These are phyloP conservation scores for Dorcus hopei DNA, from an alignment of 2,888 invertebrate species.

Conservation along the genomic window DNA sequence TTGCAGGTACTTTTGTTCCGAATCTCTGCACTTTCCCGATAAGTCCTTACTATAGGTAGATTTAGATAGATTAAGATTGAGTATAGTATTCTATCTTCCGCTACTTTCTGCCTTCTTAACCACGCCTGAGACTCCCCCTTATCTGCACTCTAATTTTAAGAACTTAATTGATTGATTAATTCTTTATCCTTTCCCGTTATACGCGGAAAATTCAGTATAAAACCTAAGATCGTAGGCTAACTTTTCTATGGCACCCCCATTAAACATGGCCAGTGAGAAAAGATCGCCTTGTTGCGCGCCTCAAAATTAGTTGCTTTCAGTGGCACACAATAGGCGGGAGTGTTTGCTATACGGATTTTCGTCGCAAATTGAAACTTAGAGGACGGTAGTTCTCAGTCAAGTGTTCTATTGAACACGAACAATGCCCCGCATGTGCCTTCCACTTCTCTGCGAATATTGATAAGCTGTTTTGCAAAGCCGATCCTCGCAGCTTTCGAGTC, in stretches of 20 bases:
- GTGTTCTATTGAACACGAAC: slow-evolving; percentile 37
- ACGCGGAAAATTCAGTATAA: too few relatives aligned
- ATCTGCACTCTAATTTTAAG: slow-evolving; percentile 20
- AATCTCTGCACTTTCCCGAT: slow-evolving; percentile 41
- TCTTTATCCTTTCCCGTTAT: neutral
- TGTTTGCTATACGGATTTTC: slow-evolving; percentile 34
- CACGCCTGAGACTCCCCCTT: slow-evolving; percentile 19
- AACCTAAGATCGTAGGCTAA: too few relatives aligned
- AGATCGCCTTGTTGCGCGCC: slow-evolving; percentile 33
- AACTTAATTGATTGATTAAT: slow-evolving; percentile 21
- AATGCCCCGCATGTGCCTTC: slow-evolving; percentile 32
- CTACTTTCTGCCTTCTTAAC: slow-evolving; percentile 9
- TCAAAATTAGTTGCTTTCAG: slow-evolving; percentile 39
- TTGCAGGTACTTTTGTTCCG: slow-evolving; percentile 26
- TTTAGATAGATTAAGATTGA: slow-evolving; percentile 47
- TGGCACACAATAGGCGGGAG: slow-evolving; percentile 22
- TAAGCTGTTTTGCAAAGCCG: slow-evolving; percentile 37
- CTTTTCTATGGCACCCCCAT: neutral
- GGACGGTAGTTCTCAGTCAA: slow-evolving; percentile 37
- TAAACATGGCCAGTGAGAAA: slow-evolving; percentile 21
- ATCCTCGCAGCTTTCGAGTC: slow-evolving; percentile 29
- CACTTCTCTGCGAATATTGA: slow-evolving; percentile 39
- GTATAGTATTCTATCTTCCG: slow-evolving; percentile 29
- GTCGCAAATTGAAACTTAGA: slow-evolving; percentile 37
- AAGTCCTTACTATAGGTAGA: slow-evolving; percentile 45